Conservation (phyloP, 2,888 invertebrate species). For the Suillia variegata region DNA sequence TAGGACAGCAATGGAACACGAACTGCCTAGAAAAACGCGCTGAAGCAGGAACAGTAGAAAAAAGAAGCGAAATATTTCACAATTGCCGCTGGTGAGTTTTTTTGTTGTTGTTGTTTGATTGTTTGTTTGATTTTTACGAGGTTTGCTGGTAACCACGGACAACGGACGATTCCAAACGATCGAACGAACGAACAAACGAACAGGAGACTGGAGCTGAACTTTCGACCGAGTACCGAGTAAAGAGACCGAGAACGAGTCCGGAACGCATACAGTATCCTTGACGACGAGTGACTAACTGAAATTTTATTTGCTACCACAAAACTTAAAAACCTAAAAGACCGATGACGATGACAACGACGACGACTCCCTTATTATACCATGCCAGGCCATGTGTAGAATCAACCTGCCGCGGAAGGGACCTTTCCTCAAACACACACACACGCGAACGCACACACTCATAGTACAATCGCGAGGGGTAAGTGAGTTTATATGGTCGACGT, state of each 20-base stretch:
- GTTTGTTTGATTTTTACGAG: slow-evolving; percentile 9
- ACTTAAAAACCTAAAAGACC: too few species aligned
- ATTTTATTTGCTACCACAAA: slow-evolving; percentile 59
- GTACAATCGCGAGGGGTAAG: neutral
- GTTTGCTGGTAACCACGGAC: slow-evolving; percentile 36
- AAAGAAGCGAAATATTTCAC: slow-evolving; percentile 10
- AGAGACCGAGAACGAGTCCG: slow-evolving; percentile 8
- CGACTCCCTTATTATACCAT: slow-evolving; percentile 17
- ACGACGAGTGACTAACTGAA: slow-evolving; percentile 62
- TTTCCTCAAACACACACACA: neutral
- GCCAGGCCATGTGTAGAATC: too few species aligned
- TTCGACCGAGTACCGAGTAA: slow-evolving; percentile 15
- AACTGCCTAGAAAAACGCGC: slow-evolving; percentile 9
- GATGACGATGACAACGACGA: too few species aligned
- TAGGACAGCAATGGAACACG: too few species aligned
- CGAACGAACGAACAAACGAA: neutral
- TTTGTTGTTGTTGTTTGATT: neutral
- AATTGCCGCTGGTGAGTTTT: neutral
- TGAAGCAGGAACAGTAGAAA: too few species aligned
- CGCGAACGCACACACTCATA: neutral
- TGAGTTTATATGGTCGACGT: slow-evolving; percentile 5
- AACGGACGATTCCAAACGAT: slow-evolving; percentile 37
- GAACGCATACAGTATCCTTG: slow-evolving; percentile 60
- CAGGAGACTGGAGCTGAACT: neutral
- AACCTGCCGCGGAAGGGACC: slow-evolving; percentile 4